Base-by-base conservation (phyloP, 2,888 invertebrate genomes). In the Lepeophtheirus nordmannii region DNA sequence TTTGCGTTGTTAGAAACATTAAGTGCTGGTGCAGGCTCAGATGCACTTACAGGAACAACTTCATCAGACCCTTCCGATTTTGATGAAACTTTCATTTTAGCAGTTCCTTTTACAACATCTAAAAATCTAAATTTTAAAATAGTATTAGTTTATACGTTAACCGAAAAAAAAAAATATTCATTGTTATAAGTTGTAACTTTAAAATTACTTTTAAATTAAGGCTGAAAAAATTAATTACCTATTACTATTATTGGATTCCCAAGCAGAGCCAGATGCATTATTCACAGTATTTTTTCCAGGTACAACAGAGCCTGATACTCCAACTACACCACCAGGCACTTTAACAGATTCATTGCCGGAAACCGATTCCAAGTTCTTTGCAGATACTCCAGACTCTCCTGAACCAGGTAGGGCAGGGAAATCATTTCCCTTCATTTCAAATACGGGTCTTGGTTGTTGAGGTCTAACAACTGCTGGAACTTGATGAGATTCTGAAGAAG, bases 51-150 rank as follows among this genome's bases (percentile, higher is more conserved):
- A 30, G 30, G 30, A 30, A 30, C 30, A 7, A 30, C 30, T 30
- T 30, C 30, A 30, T 30, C 30, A 30, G 30, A 30, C 53, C 17
- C 53, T 46, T 14, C 14, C 53, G 17, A 46, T 14, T 46, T 17
- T n/a, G 53, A 46, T 10, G 63, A 56, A 22, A 70, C 67, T 69
- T 80, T 81, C 69, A 79, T 76, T 74, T 81, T 83, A 63, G 82
- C 82, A 56, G 83, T 84, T 67, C 85, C 85, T 72, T 86, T 86
- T 61, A 87, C 87, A 58, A 87, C 86, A 75, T 87, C 87, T 12
- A 87, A 83, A 72, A 87, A 79, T 74, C 86, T 82, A 74, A 22
- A 67, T 1, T 23, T n/a, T n/a, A n/a, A n/a, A n/a, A n/a, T n/a
- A n/a, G n/a, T n/a, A n/a, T n/a, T 67, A 53, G 65, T 1, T 62